Evolutionary conservation across 2,797 vertebrate species (phyloP).

Genomic region (Lepilemur septentrionalis): DNA sequence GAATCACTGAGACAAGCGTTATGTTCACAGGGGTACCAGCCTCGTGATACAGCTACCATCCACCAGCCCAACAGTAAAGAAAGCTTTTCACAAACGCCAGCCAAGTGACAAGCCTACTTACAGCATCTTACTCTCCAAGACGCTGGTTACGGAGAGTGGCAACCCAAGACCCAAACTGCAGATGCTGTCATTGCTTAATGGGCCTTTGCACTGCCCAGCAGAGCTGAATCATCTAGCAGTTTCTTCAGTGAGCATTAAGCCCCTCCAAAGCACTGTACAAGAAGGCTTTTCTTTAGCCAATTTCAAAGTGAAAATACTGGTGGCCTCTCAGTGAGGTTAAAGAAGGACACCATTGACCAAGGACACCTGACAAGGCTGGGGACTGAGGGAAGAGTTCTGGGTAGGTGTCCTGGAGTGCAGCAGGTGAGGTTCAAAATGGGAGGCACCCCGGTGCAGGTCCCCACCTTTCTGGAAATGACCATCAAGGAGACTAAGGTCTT

Average conservation of each 20-base stretch:
- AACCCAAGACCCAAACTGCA: not conserved
- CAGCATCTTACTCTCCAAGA: accelerated
- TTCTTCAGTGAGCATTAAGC: not conserved
- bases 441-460: not conserved
- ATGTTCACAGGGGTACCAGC: not conserved
- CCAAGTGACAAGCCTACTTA: accelerated
- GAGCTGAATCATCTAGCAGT: accelerated
- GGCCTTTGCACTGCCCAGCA: not conserved
- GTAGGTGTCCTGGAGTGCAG: not conserved
- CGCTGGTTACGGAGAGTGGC: accelerated
- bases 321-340: not conserved
- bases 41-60: accelerated
- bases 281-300: not conserved
- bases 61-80: accelerated
- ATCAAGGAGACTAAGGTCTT: not conserved
- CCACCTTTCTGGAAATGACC: not conserved
- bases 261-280: accelerated
- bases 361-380: not conserved
- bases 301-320: accelerated
- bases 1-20: not conserved
- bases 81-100: not conserved
- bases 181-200: accelerated
- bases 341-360: accelerated
- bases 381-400: not conserved
- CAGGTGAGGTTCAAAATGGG: not conserved